phyloP scores from a whole-genome alignment of 2,797 vertebrate genomes.

The Rhinogobio ventralis region DNA sequence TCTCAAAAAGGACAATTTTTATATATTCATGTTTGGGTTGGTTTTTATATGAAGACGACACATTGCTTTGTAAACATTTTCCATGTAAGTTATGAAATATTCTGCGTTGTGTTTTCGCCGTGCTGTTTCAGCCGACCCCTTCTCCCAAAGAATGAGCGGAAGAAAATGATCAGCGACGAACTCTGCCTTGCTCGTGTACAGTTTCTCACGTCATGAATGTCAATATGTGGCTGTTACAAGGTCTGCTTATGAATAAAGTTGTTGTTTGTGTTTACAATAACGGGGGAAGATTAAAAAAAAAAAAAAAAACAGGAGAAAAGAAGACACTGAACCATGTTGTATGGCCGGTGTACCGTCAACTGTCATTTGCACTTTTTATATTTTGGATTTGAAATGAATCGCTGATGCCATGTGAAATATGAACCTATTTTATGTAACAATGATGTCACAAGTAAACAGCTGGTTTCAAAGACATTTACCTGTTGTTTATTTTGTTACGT shows the following conservation, averaged over 20 bases:
- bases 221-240: constrained; percentile 84
- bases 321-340: constrained; percentile 14
- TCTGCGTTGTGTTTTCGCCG: constrained; percentile 67
- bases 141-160: constrained; percentile 50
- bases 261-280: constrained; percentile 56
- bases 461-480: constrained; percentile 27
- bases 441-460: constrained; percentile 47
- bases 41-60: constrained; percentile 51
- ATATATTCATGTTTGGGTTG: constrained; percentile 45
- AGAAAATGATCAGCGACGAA: constrained; percentile 21
- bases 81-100: constrained; percentile 65
- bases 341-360: constrained; percentile 28
- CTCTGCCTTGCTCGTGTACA: constrained; percentile 67
- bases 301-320: background rate
- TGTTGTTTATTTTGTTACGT: constrained; percentile 30
- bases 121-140: constrained; percentile 24
- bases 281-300: constrained; percentile 18
- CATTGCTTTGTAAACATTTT: constrained; percentile 50
- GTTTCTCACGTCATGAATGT: constrained; percentile 86
- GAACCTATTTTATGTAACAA: constrained; percentile 59
- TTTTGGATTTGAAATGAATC: constrained; percentile 52
- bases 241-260: constrained; percentile 61
- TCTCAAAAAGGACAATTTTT: constrained; percentile 57
- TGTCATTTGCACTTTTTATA: constrained; percentile 63
- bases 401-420: constrained; percentile 56